Percentiles rank a stretch among this genome's conserved stretches.
Evolutionary conservation across 2,888 invertebrate species (phyloP).

Genomic region (Drosophila antonietae): DNA sequence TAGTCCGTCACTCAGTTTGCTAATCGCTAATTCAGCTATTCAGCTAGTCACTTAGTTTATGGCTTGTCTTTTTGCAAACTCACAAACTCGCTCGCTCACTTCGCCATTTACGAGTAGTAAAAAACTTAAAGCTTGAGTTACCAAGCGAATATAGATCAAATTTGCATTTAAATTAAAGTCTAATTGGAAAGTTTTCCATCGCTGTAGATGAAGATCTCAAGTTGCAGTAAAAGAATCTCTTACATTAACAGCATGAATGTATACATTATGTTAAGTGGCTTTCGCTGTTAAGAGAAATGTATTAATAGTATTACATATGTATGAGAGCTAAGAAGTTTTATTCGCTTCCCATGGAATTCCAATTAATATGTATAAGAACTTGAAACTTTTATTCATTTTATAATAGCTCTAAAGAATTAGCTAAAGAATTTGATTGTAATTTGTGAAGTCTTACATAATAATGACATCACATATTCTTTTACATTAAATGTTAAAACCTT

Average conservation of each 20-base stretch:
- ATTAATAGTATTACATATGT: constrained; percentile 3
- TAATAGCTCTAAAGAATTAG: not conserved
- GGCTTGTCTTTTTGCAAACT: constrained; percentile 36
- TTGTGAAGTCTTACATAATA: not conserved
- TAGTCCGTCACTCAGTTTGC: not conserved
- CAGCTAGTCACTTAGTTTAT: constrained; percentile 19
- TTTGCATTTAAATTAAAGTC: constrained; percentile 24
- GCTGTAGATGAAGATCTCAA: not conserved
- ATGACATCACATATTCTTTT: not conserved
- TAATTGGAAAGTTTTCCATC: constrained; percentile 10
- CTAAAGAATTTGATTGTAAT: not conserved
- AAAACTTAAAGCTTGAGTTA: constrained; percentile 8
- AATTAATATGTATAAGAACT: not conserved
- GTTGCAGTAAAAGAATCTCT: not conserved
- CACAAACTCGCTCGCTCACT: not conserved
- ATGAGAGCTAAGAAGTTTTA: not conserved
- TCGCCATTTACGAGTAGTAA: constrained; percentile 10
- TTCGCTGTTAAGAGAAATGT: constrained; percentile 11
- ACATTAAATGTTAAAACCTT: too few relatives aligned
- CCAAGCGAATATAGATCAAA: constrained; percentile 24
- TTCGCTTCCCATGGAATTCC: not conserved
- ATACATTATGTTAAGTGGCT: constrained; percentile 9
- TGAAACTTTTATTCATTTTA: not conserved
- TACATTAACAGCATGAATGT: constrained; percentile 1
- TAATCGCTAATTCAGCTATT: constrained; percentile 9